phyloP scores from a whole-genome alignment of 2,888 invertebrate species.

The Drosophila seclusa region DNA sequence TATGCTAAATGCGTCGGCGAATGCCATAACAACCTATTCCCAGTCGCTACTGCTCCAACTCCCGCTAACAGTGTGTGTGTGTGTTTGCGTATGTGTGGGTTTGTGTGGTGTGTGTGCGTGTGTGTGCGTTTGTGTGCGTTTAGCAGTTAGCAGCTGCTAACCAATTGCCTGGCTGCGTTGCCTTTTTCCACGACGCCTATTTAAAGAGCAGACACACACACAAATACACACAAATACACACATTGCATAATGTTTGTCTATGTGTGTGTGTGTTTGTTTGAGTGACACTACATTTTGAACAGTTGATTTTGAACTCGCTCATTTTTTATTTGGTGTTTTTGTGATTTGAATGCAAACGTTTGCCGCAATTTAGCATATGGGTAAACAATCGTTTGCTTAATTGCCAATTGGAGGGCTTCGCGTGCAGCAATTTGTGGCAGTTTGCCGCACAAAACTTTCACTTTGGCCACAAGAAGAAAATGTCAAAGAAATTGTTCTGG shows the following conservation, averaged over 20 bases:
- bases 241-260: constrained; percentile 47
- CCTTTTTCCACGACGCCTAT: constrained; percentile 31
- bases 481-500: constrained; percentile 51
- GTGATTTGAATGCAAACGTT: constrained; percentile 7
- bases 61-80: not conserved
- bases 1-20: constrained; percentile 63
- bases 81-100: not conserved
- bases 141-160: constrained; percentile 62
- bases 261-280: constrained; percentile 14
- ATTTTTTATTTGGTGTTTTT: not conserved
- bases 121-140: constrained; percentile 3
- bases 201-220: constrained; percentile 29
- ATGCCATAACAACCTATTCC: constrained; percentile 76
- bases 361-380: constrained; percentile 32
- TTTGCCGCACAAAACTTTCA: constrained; percentile 51
- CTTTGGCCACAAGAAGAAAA: constrained; percentile 49
- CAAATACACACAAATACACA: constrained; percentile 7
- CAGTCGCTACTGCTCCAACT: constrained; percentile 9
- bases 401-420: constrained; percentile 58
- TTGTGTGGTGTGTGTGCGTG: not conserved
- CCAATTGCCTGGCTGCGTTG: constrained; percentile 69
- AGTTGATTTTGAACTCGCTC: constrained; percentile 7
- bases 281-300: constrained; percentile 25
- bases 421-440: constrained; percentile 3
- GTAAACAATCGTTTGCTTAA: constrained; percentile 56